Percentiles rank a stretch among this genome's conserved stretches.
These are phyloP conservation scores for Microchirus variegatus DNA, from an alignment of 2,797 vertebrate genomes.

Conservation along the genomic window DNA sequence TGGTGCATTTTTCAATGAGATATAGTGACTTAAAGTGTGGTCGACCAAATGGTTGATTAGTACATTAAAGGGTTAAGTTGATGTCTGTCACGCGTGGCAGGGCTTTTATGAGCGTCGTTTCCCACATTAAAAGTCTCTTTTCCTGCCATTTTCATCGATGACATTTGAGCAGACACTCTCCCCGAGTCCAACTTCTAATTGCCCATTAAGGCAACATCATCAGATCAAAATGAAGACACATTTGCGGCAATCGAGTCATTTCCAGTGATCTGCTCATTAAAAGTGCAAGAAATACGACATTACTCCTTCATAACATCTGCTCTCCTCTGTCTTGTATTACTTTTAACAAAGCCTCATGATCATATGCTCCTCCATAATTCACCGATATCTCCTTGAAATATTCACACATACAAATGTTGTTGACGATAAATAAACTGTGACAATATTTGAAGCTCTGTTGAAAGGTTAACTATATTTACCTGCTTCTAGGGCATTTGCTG, in stretches of 20 bases:
- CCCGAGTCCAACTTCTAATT: slow-evolving; percentile 3
- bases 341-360: slow-evolving; percentile 12
- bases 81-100: slow-evolving; percentile 4
- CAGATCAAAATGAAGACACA: slow-evolving; percentile 20
- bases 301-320: slow-evolving; percentile 3
- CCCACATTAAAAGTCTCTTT: slow-evolving; percentile 23
- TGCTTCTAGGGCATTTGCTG: slow-evolving; percentile 8
- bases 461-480: slow-evolving; percentile 11
- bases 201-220: slow-evolving; percentile 15
- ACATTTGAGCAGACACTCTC: slow-evolving; percentile 18
- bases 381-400: slow-evolving; percentile 26
- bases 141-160: slow-evolving; percentile 25
- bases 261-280: slow-evolving; percentile 4
- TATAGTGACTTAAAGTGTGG: too few species aligned
- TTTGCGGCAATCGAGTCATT: slow-evolving; percentile 8
- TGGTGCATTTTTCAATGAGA: too few species aligned
- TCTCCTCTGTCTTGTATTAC: slow-evolving; percentile 3
- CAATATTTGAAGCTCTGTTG: slow-evolving; percentile 7
- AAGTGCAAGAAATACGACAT: neutral
- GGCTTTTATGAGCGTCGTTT: slow-evolving; percentile 15
- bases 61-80: too few species aligned
- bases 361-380: neutral
- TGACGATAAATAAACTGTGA: slow-evolving; percentile 5
- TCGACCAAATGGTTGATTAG: too few species aligned
- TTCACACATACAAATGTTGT: neutral